Conservation (phyloP, 2,797 vertebrate species). For the Acanthornis magna region DNA sequence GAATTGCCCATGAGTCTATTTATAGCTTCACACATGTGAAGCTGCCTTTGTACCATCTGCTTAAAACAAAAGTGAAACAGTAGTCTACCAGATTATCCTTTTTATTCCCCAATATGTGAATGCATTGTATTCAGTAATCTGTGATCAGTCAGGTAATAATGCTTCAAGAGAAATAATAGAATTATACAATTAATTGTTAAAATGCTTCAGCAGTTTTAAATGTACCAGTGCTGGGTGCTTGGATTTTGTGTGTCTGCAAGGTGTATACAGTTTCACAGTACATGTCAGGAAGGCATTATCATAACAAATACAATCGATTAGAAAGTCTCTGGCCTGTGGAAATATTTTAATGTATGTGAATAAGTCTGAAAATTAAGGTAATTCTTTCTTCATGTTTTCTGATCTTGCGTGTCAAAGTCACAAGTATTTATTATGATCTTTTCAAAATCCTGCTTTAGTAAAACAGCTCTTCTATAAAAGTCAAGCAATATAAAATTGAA, state of each 20-base stretch:
- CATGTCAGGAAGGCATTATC: background rate
- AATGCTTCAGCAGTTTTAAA: background rate
- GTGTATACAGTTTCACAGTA: background rate
- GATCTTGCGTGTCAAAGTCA: conserved; percentile 56
- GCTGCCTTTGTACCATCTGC: background rate
- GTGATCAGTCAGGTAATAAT: background rate
- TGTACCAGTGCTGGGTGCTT: background rate
- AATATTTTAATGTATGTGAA: conserved; percentile 24
- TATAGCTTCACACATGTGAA: background rate
- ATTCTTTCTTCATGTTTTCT: conserved; percentile 50
- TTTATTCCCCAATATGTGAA: background rate
- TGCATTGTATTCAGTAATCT: background rate
- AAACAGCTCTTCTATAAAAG: conserved; percentile 70
- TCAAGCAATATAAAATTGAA: conserved; percentile 70
- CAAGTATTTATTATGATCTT: conserved; percentile 71
- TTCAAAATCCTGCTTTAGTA: conserved; percentile 54
- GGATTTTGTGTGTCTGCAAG: background rate
- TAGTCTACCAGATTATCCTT: background rate
- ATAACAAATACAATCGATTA: background rate
- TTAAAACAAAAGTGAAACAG: background rate
- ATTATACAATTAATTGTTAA: background rate
- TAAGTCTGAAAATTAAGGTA: conserved; percentile 24
- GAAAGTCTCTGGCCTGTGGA: background rate
- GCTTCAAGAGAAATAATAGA: background rate
- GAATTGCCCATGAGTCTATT: background rate